Percentiles rank a stretch among this genome's conserved stretches.
These are phyloP conservation scores for Glaucomys volans DNA, from an alignment of 2,113 vertebrate genomes.

Conservation along the genomic window DNA sequence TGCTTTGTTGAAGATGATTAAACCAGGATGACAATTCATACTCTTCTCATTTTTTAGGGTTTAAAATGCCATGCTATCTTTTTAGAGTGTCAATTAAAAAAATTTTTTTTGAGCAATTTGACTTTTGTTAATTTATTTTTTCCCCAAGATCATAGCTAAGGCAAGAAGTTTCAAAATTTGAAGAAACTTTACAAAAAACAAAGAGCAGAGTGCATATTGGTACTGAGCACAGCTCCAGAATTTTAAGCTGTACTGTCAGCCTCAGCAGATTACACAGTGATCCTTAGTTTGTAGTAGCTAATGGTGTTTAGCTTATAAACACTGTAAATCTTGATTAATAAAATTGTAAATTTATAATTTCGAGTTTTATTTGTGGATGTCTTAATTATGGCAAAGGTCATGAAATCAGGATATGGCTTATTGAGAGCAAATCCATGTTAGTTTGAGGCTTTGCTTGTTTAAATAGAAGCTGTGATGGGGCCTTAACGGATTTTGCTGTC, in stretches of 20 bases:
- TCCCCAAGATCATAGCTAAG: background rate
- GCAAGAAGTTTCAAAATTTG: background rate
- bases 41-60: background rate
- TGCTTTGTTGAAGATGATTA: background rate
- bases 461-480: too few species aligned
- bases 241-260: background rate
- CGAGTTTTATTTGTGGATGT: too few species aligned
- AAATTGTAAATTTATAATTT: too few species aligned
- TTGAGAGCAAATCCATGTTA: too few species aligned
- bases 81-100: background rate
- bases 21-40: background rate
- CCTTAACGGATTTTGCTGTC: too few species aligned
- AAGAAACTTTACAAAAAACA: background rate
- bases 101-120: background rate
- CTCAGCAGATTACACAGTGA: background rate
- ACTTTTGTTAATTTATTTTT: background rate
- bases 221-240: background rate
- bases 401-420: too few species aligned
- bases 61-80: conserved; percentile 20
- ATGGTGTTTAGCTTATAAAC: background rate
- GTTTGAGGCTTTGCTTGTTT: too few species aligned
- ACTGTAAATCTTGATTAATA: too few species aligned
- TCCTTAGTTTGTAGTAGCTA: background rate
- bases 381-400: too few species aligned
- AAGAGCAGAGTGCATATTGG: background rate